Evolutionary conservation across 2,797 vertebrate species (phyloP).

Genomic region (Parambassis ranga): DNA sequence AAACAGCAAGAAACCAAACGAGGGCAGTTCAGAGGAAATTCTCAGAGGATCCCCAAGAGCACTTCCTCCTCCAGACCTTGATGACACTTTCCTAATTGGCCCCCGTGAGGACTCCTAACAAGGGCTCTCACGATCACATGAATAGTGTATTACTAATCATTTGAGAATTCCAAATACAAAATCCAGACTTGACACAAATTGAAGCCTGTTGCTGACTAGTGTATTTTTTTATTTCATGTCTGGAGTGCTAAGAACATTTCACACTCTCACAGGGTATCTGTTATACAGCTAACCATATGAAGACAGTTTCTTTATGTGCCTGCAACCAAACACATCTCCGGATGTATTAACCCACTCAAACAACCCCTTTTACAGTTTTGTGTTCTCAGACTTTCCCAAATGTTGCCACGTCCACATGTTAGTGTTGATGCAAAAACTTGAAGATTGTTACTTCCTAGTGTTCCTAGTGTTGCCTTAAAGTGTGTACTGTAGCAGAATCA

Average conservation of each 20-base stretch:
- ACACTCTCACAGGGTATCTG: neutral
- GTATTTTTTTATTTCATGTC: constrained; percentile 2
- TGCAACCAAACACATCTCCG: neutral
- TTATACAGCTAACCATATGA: neutral
- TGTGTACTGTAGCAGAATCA: neutral
- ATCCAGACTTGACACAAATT: constrained; percentile 28
- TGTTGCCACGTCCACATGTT: neutral
- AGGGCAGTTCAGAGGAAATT: constrained; percentile 63
- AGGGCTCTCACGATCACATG: constrained; percentile 41
- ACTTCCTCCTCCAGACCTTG: constrained; percentile 55
- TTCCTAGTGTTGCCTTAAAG: constrained; percentile 33
- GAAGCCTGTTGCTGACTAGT: constrained; percentile 18
- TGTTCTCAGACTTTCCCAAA: neutral
- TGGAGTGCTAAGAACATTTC: neutral
- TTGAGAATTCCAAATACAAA: constrained; percentile 10
- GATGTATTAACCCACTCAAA: neutral
- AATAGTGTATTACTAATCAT: constrained; percentile 35
- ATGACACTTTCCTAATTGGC: constrained; percentile 61
- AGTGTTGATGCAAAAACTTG: neutral
- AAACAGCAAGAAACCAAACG: constrained; percentile 37
- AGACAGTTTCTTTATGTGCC: neutral
- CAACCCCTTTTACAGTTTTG: neutral
- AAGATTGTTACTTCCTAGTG: constrained; percentile 13
- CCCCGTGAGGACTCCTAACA: constrained; percentile 51
- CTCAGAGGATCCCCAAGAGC: constrained; percentile 66